Conservation (phyloP, 1,140 invertebrate genomes). For the Mactra quadrangularis region DNA sequence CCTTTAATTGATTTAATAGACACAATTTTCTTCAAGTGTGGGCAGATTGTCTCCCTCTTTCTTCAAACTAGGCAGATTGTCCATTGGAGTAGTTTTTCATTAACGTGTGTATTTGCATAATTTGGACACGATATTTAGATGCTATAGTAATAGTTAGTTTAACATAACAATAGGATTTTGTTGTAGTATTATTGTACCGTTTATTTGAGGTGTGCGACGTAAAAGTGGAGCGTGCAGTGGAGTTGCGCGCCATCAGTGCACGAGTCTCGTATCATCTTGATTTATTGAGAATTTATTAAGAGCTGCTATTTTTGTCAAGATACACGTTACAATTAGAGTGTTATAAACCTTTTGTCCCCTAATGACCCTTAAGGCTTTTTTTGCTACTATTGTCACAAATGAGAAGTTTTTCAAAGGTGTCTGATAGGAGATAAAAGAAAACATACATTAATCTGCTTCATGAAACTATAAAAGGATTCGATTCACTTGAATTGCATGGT, state of each 20-base stretch:
- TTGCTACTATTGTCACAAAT: conserved; percentile 21
- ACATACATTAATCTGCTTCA: conserved; percentile 2
- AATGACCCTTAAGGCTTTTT: conserved; percentile 57
- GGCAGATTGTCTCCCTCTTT: conserved; percentile 43
- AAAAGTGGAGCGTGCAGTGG: conserved; percentile 49
- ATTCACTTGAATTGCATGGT: conserved; percentile 1
- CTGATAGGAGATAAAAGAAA: conserved; percentile 14
- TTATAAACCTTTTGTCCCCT: conserved; percentile 47
- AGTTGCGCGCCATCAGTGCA: conserved; percentile 28
- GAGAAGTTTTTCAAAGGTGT: conserved; percentile 11
- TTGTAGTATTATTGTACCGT: conserved; percentile 50
- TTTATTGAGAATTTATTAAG: conserved; percentile 62
- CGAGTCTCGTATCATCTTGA: conserved; percentile 22
- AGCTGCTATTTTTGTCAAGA: conserved; percentile 32
- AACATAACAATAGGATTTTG: conserved; percentile 41
- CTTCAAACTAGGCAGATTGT: conserved; percentile 50
- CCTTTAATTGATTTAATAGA: conserved; percentile 49
- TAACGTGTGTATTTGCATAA: conserved; percentile 58
- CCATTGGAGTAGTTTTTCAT: conserved; percentile 2
- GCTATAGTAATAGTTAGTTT: conserved; percentile 58
- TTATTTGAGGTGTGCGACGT: conserved; percentile 50
- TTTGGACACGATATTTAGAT: conserved; percentile 57
- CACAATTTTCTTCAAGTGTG: conserved; percentile 24
- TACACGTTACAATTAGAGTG: conserved; percentile 49
- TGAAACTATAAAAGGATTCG: background rate